Evolutionary conservation across 2,888 invertebrate genomes (phyloP).

Genomic region (Machimus atricapillus): DNA sequence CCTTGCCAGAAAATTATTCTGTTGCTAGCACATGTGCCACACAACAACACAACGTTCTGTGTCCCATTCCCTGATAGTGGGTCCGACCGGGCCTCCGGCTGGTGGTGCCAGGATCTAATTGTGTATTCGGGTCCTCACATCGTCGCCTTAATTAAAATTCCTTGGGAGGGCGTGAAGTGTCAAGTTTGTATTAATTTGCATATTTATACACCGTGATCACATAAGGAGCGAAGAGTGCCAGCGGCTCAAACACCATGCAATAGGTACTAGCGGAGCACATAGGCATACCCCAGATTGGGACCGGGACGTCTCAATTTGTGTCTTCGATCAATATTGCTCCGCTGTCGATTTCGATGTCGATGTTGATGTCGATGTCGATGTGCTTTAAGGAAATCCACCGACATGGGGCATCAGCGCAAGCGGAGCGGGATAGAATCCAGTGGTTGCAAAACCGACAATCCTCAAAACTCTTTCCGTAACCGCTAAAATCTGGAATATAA

Average conservation of each 20-base stretch:
- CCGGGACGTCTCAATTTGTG: conserved; percentile 25
- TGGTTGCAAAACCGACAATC: background rate
- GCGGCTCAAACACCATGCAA: background rate
- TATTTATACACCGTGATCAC: conserved; percentile 52
- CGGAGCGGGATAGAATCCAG: background rate
- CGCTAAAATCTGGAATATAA: conserved; percentile 2
- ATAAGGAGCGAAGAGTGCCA: conserved; percentile 13
- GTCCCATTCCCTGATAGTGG: background rate
- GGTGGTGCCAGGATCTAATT: conserved; percentile 43
- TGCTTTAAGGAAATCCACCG: background rate
- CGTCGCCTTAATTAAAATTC: conserved; percentile 48
- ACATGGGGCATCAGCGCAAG: background rate
- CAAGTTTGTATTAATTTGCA: conserved; percentile 60
- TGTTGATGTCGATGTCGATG: conserved; percentile 23
- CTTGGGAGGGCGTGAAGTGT: conserved; percentile 54
- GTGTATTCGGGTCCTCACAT: conserved; percentile 47
- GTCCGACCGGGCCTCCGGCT: background rate
- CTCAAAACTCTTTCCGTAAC: background rate
- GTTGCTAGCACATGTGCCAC: conserved; percentile 36
- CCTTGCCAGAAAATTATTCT: conserved; percentile 18
- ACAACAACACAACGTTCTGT: background rate
- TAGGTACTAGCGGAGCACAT: background rate
- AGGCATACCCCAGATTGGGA: background rate
- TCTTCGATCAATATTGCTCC: conserved; percentile 23
- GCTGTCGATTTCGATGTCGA: conserved; percentile 5